phyloP scores from a whole-genome alignment of 37 sponge, comb jelly and placozoan genomes.

The Oopsacas minuta region DNA sequence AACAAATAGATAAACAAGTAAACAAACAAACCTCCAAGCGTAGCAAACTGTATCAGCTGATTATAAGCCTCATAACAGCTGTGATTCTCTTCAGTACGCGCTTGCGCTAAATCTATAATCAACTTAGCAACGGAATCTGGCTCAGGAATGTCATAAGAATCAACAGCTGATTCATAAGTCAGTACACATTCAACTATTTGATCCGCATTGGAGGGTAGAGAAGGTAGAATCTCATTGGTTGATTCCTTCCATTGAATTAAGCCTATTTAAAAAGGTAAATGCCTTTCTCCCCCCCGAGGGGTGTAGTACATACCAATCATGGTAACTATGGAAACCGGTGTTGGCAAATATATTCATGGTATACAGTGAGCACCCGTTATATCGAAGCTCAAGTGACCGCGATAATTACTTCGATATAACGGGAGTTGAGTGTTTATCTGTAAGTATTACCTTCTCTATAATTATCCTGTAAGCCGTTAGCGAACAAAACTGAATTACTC shows the following conservation, averaged over 20 bases:
- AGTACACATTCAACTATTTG: not conserved
- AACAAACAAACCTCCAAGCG: not conserved
- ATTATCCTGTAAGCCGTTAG: not conserved
- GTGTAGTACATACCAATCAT: too few relatives aligned
- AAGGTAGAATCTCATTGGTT: not conserved
- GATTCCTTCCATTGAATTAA: not conserved
- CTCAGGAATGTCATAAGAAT: not conserved
- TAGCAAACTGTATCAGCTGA: slow-evolving; percentile 6
- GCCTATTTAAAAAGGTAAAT: too few relatives aligned
- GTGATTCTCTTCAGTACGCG: not conserved
- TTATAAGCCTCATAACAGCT: not conserved
- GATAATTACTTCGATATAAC: too few relatives aligned
- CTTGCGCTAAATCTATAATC: not conserved
- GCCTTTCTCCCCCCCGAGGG: too few relatives aligned
- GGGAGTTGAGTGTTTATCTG: too few relatives aligned
- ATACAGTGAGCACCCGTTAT: too few relatives aligned
- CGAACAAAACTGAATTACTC: not conserved
- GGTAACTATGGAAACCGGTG: too few relatives aligned
- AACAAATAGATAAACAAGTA: too few relatives aligned
- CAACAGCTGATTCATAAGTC: not conserved
- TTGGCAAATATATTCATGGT: too few relatives aligned
- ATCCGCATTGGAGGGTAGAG: not conserved
- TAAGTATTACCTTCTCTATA: slow-evolving; percentile 5
- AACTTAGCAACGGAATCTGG: not conserved
- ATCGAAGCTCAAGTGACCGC: too few relatives aligned